phyloP scores from a whole-genome alignment of 2,888 invertebrate genomes.

The Amiota communis region DNA sequence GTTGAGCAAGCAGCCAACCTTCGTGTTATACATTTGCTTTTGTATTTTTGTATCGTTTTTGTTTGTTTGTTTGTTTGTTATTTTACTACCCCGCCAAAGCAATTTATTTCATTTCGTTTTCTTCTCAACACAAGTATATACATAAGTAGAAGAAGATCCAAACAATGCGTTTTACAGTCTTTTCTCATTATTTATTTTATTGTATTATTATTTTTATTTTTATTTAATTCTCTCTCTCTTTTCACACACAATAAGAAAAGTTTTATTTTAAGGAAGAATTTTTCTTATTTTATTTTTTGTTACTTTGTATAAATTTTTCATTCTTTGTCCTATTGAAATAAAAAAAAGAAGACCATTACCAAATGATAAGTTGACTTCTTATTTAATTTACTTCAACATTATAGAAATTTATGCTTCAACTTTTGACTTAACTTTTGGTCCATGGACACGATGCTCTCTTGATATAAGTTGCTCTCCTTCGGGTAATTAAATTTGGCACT shows the following conservation, averaged over 20 bases:
- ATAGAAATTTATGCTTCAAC: slow-evolving; percentile 2
- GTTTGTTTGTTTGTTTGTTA: background rate
- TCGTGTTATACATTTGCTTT: slow-evolving; percentile 17
- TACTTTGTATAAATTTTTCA: slow-evolving; percentile 3
- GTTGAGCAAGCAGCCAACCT: background rate
- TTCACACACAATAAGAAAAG: background rate
- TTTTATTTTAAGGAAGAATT: background rate
- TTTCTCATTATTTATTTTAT: slow-evolving; percentile 7
- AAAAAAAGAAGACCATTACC: background rate
- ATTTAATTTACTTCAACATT: slow-evolving; percentile 21
- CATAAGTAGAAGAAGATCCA: slow-evolving; percentile 20
- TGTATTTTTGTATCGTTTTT: background rate
- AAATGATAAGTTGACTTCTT: background rate
- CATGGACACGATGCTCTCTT: background rate
- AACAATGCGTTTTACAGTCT: background rate
- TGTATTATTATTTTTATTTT: background rate
- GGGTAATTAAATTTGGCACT: slow-evolving; percentile 17
- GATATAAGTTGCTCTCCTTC: background rate
- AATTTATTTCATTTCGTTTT: slow-evolving; percentile 12
- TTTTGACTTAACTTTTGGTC: background rate
- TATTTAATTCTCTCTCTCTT: no score
- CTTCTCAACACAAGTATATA: slow-evolving; percentile 28
- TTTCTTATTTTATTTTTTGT: slow-evolving; percentile 11
- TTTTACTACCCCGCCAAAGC: background rate
- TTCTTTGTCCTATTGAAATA: background rate